phyloP scores from a whole-genome alignment of 2,113 vertebrate genomes.

The Tachysurus vachellii region DNA sequence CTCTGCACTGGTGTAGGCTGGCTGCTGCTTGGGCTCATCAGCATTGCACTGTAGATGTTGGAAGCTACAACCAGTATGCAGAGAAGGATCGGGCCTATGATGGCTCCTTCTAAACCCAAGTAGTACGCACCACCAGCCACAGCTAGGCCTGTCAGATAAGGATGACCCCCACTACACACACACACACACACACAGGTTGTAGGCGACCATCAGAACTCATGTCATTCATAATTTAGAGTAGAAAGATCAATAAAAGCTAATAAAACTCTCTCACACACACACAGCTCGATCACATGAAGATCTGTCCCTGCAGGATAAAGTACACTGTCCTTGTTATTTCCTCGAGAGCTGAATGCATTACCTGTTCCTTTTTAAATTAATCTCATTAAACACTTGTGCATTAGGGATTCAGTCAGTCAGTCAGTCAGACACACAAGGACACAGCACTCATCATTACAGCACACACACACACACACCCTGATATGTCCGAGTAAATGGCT shows the following conservation, averaged over 20 bases:
- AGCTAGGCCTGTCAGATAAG: constrained; percentile 93
- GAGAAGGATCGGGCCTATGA: constrained; percentile 96
- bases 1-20: constrained; percentile 83
- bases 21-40: constrained; percentile 90
- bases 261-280: constrained; percentile 21
- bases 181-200: constrained; percentile 28
- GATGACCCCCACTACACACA: constrained; percentile 86
- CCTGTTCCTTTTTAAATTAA: constrained; percentile 38
- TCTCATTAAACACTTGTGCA: constrained; percentile 33
- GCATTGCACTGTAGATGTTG: constrained; percentile 98
- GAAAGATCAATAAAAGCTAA: constrained; percentile 15
- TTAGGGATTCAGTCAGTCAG: constrained; percentile 3
- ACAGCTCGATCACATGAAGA: constrained; percentile 7
- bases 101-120: constrained; percentile 93
- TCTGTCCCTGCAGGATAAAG: constrained; percentile 6
- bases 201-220: constrained; percentile 11
- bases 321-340: constrained; percentile 13
- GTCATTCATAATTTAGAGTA: constrained; percentile 29
- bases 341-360: constrained; percentile 17
- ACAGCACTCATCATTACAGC: constrained; percentile 6
- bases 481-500: constrained; percentile 98
- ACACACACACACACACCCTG: constrained; percentile 76
- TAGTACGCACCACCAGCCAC: constrained; percentile 97
- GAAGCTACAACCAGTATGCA: constrained; percentile 96
- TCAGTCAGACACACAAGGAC: constrained; percentile 24